These are phyloP conservation scores for Prinia subflava DNA, from an alignment of 2,113 vertebrate species.

Conservation along the genomic window DNA sequence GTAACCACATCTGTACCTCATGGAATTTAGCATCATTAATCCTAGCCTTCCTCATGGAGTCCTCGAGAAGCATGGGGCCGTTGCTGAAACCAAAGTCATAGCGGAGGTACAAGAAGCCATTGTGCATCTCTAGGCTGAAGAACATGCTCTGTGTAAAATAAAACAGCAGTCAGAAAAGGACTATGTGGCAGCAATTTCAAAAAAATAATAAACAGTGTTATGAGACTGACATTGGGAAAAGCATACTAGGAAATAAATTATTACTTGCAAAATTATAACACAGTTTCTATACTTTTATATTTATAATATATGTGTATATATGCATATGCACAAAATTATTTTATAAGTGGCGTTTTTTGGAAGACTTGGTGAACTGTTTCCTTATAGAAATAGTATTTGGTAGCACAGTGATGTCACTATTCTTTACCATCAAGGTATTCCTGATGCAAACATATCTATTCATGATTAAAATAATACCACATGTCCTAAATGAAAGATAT, in stretches of 20 bases:
- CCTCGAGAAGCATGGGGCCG: conserved; percentile 83
- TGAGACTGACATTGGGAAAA: not conserved
- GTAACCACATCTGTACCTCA: conserved; percentile 77
- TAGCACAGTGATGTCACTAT: not conserved
- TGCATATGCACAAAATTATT: not conserved
- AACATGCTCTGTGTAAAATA: conserved; percentile 81
- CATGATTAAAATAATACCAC: not conserved
- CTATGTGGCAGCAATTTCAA: not conserved
- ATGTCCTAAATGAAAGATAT: not conserved
- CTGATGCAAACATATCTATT: not conserved
- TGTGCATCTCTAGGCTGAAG: conserved; percentile 90
- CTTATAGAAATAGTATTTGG: not conserved
- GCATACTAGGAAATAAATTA: not conserved
- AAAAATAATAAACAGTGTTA: not conserved
- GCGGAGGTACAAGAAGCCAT: conserved; percentile 83
- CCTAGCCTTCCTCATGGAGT: conserved; percentile 82
- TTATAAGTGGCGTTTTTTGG: not conserved
- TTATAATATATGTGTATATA: not conserved
- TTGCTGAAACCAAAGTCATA: conserved; percentile 92
- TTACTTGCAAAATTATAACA: not conserved
- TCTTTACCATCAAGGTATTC: not conserved
- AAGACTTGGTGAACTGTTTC: not conserved
- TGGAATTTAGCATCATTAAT: conserved; percentile 96
- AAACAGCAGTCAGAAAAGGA: not conserved
- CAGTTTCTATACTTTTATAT: not conserved